Base-by-base conservation (phyloP, 2,797 vertebrate genomes). In the Craterocephalus amniculus region DNA sequence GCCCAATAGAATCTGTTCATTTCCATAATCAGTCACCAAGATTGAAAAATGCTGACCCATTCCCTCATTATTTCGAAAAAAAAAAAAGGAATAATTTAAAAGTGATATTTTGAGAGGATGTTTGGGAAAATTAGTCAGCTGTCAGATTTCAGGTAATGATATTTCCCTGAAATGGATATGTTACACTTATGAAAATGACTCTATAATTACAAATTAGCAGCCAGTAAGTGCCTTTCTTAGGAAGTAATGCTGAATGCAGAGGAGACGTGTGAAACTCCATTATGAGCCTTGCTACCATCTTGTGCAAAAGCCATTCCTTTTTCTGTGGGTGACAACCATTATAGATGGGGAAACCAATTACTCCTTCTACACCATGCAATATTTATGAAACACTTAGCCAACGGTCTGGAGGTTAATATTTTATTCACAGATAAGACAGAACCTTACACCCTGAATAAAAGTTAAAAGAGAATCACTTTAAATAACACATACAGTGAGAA, bases 311-410 rank as follows among this genome's bases (percentile, higher is more conserved):
- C 62, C 70, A 32, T 80, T 74, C 67, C 63, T 67, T 71, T 71
- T 83, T 70, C 72, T 58, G 74, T 65, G 61, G 85, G 81, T 88
- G 92, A 90, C 92, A 93, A 90, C 80, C 87, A 86, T 90, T 88
- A 93, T 88, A 86, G 88, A 94, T 93, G 91, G 88, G 76, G 74
- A 80, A 91, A 86, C 89, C 93, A 94, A 94, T 95, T 94, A 94
- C 91, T 90, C 78, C 90, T 85, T 93, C 90, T 88, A 88, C 88
- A 89, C 87, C 74, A 93, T 95, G 89, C 87, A 94, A 93, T 92
- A 94, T 95, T 94, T 89, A 95, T 94, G 90, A 91, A 93, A 93
- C 93, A 94, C 92, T 95, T 94, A 93, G 87, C 88, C 87, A 83
- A 76, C 78, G 74, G 91, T 91, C 90, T 82, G 79, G 77, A 85